Base-by-base conservation (phyloP, 2,113 vertebrate genomes). In the Eptesicus fuscus region DNA sequence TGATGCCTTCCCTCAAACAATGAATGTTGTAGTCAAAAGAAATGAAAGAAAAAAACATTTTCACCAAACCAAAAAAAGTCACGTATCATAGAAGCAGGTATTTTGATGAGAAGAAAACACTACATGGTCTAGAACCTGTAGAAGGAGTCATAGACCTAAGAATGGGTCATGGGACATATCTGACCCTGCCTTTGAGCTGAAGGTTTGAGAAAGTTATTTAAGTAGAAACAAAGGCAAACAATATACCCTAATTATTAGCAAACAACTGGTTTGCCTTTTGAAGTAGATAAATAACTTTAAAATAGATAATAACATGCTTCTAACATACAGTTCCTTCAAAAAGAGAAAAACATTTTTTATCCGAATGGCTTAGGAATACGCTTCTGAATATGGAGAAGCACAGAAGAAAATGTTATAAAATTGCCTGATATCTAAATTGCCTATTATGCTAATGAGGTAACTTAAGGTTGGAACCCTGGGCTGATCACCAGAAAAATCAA, bases 21-120 rank as follows among this genome's bases (percentile, higher is more conserved):
- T 16, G 13, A 90, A 61, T 69, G 12, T n/a, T 53, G 18, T 44
- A 8, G 7, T 70, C 35, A 30, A 20, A 92, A 51, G 9, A 56
- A 30, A 88, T 25, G 23, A 44, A 74, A 90, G 32, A 40, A 84
- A 1, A 61, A 1, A 1, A 12, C 63, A n/a, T 69, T 67, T 37
- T 37, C 9, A 69, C 8, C 16, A 49, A 76, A 47, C 73, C 28
- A 32, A 65, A 30, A 76, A n/a, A 32, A 47, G 14, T 32, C 44
- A 16, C 3, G 32, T 44, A 1, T 12, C 7, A 35, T 40, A 25
- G 47, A 71, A 77, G 8, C 5, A 84, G 5, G 1, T 9, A 82
- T 80, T 88, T 79, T 95, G 20, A 70, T 37, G 71, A 87, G 32
- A 44, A 95, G 69, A 93, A 94, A 74, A 67, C 17, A n/a, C 8